phyloP scores from a whole-genome alignment of 2,113 vertebrate genomes.

The Apteryx mantelli region DNA sequence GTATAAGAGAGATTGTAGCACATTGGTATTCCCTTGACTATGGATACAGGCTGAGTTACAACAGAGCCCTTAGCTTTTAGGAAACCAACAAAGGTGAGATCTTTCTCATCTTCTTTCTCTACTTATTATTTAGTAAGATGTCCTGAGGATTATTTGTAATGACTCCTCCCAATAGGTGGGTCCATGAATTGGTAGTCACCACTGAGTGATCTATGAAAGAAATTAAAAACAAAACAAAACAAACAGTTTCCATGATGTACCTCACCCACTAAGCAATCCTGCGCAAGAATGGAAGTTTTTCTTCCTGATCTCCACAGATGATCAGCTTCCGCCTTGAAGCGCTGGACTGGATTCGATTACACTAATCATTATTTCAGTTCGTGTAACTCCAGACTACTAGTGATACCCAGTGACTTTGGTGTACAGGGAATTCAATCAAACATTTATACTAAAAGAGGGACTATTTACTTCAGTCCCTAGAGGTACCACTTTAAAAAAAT shows the following conservation, averaged over 20 bases:
- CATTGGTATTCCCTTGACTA: not conserved
- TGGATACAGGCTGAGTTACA: not conserved
- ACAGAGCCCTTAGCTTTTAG: not conserved
- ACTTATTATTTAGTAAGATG: rapidly evolving
- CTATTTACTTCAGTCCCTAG: conserved; percentile 71
- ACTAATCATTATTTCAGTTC: conserved; percentile 56
- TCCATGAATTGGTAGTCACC: not conserved
- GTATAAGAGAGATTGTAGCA: not conserved
- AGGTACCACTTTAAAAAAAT: conserved; percentile 60
- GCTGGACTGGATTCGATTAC: conserved; percentile 33
- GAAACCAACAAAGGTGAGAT: not conserved
- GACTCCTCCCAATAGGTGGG: not conserved
- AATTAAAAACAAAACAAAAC: not conserved
- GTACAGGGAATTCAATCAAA: conserved; percentile 73
- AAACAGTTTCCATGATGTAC: not conserved
- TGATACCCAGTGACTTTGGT: conserved; percentile 55
- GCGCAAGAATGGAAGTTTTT: not conserved
- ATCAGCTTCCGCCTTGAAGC: conserved; percentile 37
- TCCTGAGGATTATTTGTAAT: not conserved
- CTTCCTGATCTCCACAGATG: conserved; percentile 16
- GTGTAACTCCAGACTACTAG: conserved; percentile 41
- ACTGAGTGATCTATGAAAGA: not conserved
- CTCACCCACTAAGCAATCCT: not conserved
- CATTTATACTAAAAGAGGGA: conserved; percentile 58
- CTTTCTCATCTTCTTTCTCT: not conserved